Evolutionary conservation across 2,113 vertebrate genomes (phyloP).

Genomic region (Periophthalmus modestus): DNA sequence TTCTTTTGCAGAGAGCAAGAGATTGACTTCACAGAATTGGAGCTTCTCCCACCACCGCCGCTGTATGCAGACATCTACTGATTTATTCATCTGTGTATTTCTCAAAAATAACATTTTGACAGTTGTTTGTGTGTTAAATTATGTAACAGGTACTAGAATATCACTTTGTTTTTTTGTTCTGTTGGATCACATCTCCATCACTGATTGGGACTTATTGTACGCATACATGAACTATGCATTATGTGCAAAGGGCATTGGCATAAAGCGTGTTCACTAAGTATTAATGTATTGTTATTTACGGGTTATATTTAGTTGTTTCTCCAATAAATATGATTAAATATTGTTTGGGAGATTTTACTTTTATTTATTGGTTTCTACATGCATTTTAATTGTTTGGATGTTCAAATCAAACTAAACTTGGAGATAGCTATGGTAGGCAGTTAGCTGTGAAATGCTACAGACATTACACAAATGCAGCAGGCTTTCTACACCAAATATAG

Average conservation of each 20-base stretch:
- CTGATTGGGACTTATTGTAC: constrained; percentile 4
- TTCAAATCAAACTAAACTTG: not conserved
- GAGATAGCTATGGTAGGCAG: too few species aligned
- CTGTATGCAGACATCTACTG: constrained; percentile 72
- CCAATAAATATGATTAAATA: constrained; percentile 43
- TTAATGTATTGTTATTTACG: constrained; percentile 18
- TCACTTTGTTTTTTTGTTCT: constrained; percentile 21
- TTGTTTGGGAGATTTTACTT: not conserved
- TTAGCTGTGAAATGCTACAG: too few species aligned
- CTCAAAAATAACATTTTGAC: not conserved
- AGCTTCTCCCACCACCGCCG: constrained; percentile 73
- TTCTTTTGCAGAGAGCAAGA: constrained; percentile 63
- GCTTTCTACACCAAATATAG: too few species aligned
- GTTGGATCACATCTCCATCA: not conserved
- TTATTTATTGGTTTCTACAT: not conserved
- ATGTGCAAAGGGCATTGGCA: constrained; percentile 6
- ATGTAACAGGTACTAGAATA: constrained; percentile 14
- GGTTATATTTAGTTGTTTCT: constrained; percentile 15
- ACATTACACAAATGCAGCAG: too few species aligned
- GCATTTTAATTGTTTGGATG: not conserved
- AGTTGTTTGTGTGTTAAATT: not conserved
- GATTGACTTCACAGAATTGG: constrained; percentile 67
- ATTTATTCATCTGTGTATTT: constrained; percentile 10
- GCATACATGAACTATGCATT: constrained; percentile 18
- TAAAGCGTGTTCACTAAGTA: constrained; percentile 18